phyloP scores from a whole-genome alignment of 2,797 vertebrate genomes.

The Choloepus didactylus region DNA sequence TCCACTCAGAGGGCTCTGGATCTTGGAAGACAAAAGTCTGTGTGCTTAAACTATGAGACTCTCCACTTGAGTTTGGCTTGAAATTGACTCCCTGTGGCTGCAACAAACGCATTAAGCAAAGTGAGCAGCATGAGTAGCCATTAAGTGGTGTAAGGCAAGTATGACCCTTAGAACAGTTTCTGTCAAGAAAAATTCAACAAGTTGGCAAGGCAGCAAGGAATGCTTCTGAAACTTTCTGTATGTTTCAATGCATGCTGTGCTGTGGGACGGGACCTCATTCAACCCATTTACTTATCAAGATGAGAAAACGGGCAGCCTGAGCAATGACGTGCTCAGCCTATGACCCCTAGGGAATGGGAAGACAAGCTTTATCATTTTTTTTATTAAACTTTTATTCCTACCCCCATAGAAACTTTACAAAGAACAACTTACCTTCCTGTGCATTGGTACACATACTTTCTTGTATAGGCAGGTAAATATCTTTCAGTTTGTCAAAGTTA shows the following conservation, averaged over 20 bases:
- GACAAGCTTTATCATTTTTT: background rate
- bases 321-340: background rate
- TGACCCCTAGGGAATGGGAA: background rate
- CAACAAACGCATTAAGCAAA: background rate
- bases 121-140: accelerated
- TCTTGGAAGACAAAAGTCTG: constrained; percentile 3
- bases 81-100: background rate
- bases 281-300: background rate
- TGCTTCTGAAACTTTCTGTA: background rate
- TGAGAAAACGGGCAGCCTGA: background rate
- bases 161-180: background rate
- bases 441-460: constrained; percentile 79
- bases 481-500: constrained; percentile 83
- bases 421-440: constrained; percentile 71
- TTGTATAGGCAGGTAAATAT: constrained; percentile 75
- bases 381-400: background rate
- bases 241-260: background rate
- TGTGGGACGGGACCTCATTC: background rate
- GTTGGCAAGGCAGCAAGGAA: background rate
- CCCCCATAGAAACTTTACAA: background rate
- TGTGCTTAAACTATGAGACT: constrained; percentile 20
- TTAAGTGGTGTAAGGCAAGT: background rate
- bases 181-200: background rate
- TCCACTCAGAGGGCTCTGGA: background rate
- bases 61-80: background rate